Evolutionary conservation across 2,113 vertebrate species (phyloP).

Genomic region (Phocoena sinus): DNA sequence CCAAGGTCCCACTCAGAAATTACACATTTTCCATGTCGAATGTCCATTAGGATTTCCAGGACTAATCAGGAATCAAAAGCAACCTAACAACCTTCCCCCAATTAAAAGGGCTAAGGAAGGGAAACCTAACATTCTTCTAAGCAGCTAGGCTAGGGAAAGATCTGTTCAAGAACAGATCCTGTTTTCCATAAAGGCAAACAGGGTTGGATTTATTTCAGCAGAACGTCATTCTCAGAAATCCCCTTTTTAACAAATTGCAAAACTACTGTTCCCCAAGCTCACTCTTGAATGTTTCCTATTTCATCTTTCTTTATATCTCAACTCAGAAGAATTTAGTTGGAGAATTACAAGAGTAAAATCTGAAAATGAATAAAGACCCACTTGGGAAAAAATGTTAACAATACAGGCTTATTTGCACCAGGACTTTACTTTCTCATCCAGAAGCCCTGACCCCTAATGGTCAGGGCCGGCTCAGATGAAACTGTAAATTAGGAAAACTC

Average conservation of each 20-base stretch:
- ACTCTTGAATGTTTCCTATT: not conserved
- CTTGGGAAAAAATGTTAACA: not conserved
- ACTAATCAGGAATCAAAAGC: conserved; percentile 31
- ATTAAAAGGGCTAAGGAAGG: not conserved
- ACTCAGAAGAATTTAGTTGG: conserved; percentile 56
- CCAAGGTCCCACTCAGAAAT: not conserved
- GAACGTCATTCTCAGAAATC: conserved; percentile 45
- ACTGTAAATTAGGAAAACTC: not conserved
- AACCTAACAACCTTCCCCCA: not conserved
- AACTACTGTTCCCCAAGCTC: not conserved
- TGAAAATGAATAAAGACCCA: conserved; percentile 35
- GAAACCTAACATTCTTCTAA: not conserved
- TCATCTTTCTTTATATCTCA: conserved; percentile 27
- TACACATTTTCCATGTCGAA: conserved; percentile 11
- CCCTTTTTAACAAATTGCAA: conserved; percentile 47
- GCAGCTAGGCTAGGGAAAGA: not conserved
- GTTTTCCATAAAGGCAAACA: conserved; percentile 32
- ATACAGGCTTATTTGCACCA: not conserved
- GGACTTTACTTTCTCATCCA: conserved; percentile 2
- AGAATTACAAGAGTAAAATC: conserved; percentile 33
- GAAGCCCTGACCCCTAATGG: not conserved
- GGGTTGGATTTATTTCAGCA: conserved; percentile 16
- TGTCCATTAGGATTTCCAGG: not conserved
- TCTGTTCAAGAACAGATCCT: not conserved
- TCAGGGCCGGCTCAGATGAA: not conserved